phyloP scores from a whole-genome alignment of 2,888 invertebrate species.

The Colostygia pectinataria region DNA sequence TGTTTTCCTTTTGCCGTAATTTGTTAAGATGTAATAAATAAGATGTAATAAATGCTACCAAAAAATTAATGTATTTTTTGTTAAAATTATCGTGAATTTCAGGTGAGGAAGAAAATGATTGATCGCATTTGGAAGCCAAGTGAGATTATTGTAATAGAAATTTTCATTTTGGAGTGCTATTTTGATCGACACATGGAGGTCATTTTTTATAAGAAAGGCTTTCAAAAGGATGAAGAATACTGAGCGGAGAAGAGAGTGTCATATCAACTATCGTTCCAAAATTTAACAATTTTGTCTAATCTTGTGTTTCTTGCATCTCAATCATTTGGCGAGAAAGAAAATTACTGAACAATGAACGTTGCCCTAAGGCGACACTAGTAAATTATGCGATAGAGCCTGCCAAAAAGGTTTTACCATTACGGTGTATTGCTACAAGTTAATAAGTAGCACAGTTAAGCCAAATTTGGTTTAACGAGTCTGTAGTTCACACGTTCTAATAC shows the following conservation, averaged over 20 bases:
- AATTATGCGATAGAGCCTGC: conserved; percentile 24
- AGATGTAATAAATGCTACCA: conserved; percentile 19
- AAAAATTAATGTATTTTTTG: conserved; percentile 21
- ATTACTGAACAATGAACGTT: no score
- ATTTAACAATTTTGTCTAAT: no score
- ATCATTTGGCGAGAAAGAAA: no score
- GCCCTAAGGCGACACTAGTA: not conserved
- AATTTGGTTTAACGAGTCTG: conserved; percentile 3
- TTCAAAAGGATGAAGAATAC: no score
- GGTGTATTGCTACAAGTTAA: conserved; percentile 1
- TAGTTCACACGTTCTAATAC: no score
- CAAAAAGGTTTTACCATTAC: not conserved
- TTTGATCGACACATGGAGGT: no score
- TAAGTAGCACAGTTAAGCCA: not conserved
- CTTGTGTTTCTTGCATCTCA: no score
- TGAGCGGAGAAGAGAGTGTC: no score
- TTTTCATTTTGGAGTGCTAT: conserved; percentile 3
- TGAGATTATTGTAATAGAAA: conserved; percentile 14
- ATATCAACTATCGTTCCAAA: no score
- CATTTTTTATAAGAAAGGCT: no score
- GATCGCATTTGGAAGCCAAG: conserved; percentile 11
- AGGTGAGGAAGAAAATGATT: conserved; percentile 26
- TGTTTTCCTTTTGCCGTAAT: conserved; percentile 31
- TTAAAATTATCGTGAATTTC: conserved; percentile 22
- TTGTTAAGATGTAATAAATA: conserved; percentile 26